These are phyloP conservation scores for Plectropomus leopardus DNA, from an alignment of 2,113 vertebrate species.

Conservation along the genomic window DNA sequence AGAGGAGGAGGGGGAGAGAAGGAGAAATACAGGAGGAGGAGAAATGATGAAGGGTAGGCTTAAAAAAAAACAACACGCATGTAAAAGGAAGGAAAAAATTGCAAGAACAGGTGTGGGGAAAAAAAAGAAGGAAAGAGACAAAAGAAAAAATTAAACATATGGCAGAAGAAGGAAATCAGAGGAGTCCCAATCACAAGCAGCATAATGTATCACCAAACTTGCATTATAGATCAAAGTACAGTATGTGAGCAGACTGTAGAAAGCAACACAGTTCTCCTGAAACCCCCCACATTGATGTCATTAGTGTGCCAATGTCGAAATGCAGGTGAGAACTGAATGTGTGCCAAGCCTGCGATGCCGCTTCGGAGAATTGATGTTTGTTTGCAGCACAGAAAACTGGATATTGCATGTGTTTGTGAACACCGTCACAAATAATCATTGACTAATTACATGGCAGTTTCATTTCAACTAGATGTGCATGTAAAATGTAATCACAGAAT, in stretches of 20 bases:
- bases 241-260: constrained; percentile 50
- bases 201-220: constrained; percentile 61
- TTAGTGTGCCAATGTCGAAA: constrained; percentile 38
- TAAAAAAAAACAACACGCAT: not conserved
- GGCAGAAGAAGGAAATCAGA: constrained; percentile 40
- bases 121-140: constrained; percentile 6
- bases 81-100: not conserved
- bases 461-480: constrained; percentile 1
- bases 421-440: constrained; percentile 8
- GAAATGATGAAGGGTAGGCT: constrained; percentile 12
- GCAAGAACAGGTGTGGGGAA: not conserved
- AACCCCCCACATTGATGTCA: constrained; percentile 35
- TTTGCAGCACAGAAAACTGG: constrained; percentile 21
- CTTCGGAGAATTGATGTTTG: constrained; percentile 18
- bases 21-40: constrained; percentile 6
- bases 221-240: constrained; percentile 78
- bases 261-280: constrained; percentile 42
- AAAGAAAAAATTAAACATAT: constrained; percentile 31
- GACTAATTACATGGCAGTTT: constrained; percentile 28
- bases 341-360: constrained; percentile 15
- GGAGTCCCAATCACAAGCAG: constrained; percentile 54
- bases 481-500: not conserved
- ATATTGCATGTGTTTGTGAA: constrained; percentile 25
- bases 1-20: constrained; percentile 24
- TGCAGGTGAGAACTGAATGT: constrained; percentile 46